phyloP scores from a whole-genome alignment of 2,888 invertebrate species.

The Drosophila recens region DNA sequence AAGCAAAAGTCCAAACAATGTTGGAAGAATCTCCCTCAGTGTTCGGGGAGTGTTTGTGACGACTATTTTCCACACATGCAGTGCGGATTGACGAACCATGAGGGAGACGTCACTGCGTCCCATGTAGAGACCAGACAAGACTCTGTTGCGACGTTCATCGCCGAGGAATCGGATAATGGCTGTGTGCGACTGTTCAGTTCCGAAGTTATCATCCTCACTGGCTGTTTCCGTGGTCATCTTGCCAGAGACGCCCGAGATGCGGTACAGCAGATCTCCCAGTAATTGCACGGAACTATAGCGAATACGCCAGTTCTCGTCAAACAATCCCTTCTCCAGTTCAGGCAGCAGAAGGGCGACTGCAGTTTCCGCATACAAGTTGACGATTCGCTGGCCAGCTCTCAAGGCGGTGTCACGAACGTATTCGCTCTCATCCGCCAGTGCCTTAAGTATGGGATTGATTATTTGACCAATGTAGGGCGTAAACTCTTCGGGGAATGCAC shows the following conservation, averaged over 20 bases:
- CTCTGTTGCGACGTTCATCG: conserved; percentile 94
- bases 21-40: conserved; percentile 97
- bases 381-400: conserved; percentile 98
- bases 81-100: conserved; percentile 98
- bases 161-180: conserved; percentile 96
- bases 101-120: conserved; percentile 98
- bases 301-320: conserved; percentile 99
- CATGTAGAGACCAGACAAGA: conserved; percentile 98
- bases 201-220: conserved; percentile 99
- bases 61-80: conserved; percentile 99
- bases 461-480: conserved; percentile 98
- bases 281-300: conserved; percentile 97
- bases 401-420: conserved; percentile 99
- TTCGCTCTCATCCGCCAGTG: conserved; percentile 99
- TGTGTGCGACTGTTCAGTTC: conserved; percentile 97
- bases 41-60: conserved; percentile 99
- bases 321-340: conserved; percentile 96
- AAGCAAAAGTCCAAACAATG: conserved; percentile 95
- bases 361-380: conserved; percentile 97
- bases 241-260: conserved; percentile 98
- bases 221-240: conserved; percentile 99
- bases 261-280: conserved; percentile 97
- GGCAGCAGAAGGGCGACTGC: conserved; percentile 97
- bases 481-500: conserved; percentile 97
- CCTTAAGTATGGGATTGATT: conserved; percentile 98